phyloP scores from a whole-genome alignment of 2,797 vertebrate species.

The Scolopax bukidnonensis region DNA sequence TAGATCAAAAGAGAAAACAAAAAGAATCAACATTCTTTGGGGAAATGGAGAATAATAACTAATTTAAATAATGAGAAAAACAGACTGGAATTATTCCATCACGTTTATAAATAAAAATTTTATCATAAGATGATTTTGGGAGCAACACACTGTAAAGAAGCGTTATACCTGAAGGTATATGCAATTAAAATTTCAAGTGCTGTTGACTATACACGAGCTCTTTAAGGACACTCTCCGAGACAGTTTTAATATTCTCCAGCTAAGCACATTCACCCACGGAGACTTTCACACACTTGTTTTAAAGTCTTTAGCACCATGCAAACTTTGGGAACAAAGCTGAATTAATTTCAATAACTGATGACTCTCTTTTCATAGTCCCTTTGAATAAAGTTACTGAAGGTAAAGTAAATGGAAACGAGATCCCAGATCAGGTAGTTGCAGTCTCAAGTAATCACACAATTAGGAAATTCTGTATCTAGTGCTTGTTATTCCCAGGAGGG shows the following conservation, averaged over 20 bases:
- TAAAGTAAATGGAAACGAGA: conserved; percentile 43
- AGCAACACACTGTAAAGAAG: background rate
- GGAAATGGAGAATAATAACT: background rate
- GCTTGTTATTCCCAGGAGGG: background rate
- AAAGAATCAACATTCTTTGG: background rate
- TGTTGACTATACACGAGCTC: background rate
- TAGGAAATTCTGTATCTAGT: conserved; percentile 7
- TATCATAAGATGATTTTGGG: background rate
- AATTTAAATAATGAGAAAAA: background rate
- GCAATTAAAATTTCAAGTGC: conserved; percentile 14
- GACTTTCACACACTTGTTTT: conserved; percentile 17
- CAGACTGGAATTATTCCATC: background rate
- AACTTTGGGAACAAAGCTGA: conserved; percentile 46
- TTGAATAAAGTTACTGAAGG: conserved; percentile 52
- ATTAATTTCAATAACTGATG: conserved; percentile 55
- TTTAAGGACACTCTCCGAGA: background rate
- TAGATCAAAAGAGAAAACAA: background rate
- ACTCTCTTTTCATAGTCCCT: conserved; percentile 27
- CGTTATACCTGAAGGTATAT: background rate
- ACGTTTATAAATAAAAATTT: background rate
- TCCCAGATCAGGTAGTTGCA: conserved; percentile 7
- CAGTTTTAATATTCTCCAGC: background rate
- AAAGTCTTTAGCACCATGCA: background rate
- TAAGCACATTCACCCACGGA: background rate
- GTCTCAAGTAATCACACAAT: conserved; percentile 41